These are phyloP conservation scores for Portunus trituberculatus DNA, from an alignment of 1,140 invertebrate species.

Conservation along the genomic window DNA sequence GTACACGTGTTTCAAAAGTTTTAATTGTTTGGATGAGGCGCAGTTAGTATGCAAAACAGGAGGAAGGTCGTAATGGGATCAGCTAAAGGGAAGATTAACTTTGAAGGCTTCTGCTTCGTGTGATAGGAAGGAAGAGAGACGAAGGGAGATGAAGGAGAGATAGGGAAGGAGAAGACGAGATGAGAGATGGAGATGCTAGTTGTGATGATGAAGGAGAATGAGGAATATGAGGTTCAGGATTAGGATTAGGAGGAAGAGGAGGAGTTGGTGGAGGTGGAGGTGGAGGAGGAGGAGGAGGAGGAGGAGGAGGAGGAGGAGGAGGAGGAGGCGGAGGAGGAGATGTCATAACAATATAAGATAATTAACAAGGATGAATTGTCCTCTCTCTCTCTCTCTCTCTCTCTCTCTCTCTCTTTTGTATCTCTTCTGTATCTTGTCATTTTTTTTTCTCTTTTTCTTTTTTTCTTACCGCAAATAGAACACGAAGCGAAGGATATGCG, in stretches of 20 bases:
- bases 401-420: not conserved
- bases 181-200: not conserved
- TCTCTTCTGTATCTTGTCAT: not conserved
- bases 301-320: no score
- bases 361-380: not conserved
- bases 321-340: not conserved
- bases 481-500: not conserved
- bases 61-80: not conserved
- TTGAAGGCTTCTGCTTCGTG: not conserved
- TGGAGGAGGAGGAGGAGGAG: not conserved
- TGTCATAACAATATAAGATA: not conserved
- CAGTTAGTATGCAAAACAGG: slow-evolving; percentile 12
- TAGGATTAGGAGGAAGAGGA: not conserved
- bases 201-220: not conserved
- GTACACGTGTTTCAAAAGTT: not conserved
- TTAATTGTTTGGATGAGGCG: slow-evolving; percentile 2
- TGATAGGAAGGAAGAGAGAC: not conserved
- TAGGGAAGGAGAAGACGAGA: not conserved
- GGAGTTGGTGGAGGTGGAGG: not conserved
- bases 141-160: not conserved
- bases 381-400: not conserved
- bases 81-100: not conserved
- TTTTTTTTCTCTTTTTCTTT: not conserved
- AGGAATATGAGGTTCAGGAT: not conserved
- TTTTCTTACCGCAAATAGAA: not conserved